phyloP scores from a whole-genome alignment of 2,888 invertebrate genomes.

The Drosophila helvetica region DNA sequence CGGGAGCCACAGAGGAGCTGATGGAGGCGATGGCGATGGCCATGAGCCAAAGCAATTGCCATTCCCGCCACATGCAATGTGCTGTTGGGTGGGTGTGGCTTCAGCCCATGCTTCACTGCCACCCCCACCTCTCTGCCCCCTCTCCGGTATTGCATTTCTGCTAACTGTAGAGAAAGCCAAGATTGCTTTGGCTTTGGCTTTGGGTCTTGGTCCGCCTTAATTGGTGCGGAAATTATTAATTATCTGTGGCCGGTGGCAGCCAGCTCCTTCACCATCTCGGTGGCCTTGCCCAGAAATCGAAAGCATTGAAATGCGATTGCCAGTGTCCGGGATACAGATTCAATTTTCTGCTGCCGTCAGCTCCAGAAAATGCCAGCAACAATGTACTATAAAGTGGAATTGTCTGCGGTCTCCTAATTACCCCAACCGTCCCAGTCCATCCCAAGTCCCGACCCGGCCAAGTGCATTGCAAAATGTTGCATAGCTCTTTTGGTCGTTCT shows the following conservation, averaged over 20 bases:
- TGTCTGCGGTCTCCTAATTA: conserved; percentile 49
- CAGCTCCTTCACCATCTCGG: not conserved
- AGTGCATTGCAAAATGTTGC: conserved; percentile 17
- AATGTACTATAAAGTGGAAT: conserved; percentile 17
- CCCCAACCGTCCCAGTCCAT: not conserved
- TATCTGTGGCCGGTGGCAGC: conserved; percentile 45
- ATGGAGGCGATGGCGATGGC: not conserved
- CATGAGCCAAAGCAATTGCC: conserved; percentile 11
- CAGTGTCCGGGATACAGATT: conserved; percentile 23
- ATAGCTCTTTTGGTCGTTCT: conserved; percentile 23
- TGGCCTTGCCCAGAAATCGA: conserved; percentile 32
- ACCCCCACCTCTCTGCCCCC: not conserved
- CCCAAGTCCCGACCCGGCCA: not conserved
- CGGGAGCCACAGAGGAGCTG: not conserved
- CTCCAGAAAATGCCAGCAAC: conserved; percentile 24
- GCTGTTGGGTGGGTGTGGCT: not conserved
- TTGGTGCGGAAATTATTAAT: conserved; percentile 79
- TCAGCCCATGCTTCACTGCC: conserved; percentile 15
- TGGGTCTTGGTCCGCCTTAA: conserved; percentile 56
- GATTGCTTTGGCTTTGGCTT: conserved; percentile 16
- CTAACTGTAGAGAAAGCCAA: conserved; percentile 31
- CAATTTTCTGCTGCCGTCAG: conserved; percentile 21
- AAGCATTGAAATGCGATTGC: conserved; percentile 16
- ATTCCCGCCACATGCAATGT: conserved; percentile 35
- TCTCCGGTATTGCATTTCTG: not conserved